Base-by-base conservation (phyloP, 2,113 vertebrate species). In the Nettapus auritus region DNA sequence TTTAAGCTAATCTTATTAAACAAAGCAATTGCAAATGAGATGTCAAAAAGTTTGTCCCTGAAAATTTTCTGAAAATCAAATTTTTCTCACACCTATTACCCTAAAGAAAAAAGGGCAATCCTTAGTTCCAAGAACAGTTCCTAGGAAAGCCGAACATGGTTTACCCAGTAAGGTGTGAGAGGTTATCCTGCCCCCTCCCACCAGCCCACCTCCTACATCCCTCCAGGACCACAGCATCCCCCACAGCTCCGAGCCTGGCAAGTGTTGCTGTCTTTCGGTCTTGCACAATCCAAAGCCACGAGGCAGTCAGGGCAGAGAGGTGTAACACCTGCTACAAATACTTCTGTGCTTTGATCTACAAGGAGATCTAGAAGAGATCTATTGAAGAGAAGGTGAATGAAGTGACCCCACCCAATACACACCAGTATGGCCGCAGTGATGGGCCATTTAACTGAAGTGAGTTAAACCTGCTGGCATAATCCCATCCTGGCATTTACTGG, bases 401-500 rank as follows among this genome's bases (percentile, higher is more conserved):
- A 89, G n/a, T 56, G 36, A 68, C 22, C 60, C 77, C 59, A 23
- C 18, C 25, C 18, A 8, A 17, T 8, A 13, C 13, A 8, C n/a
- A 38, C 53, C 8, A 3, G 0, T 33, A 53, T 48, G 0, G 0
- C 23, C 1, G 2, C n/a, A 66, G 53, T 34, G 33, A 77, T 44
- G 9, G 3, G 13, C 42, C 64, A 64, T n/a, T 29, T 53, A 94
- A 67, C 52, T 42, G 74, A 90, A 80, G 17, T 74, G 55, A 55
- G n/a, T 53, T 89, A 82, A 92, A 91, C 7, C 34, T 42, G 44
- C 40, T 68, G 63, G 29, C 48, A 78, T 52, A 60, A 40, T 63
- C 62, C 89, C 53, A 21, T 66, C 79, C 63, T 79, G 73, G 57
- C 82, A 36, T 74, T 86, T 56, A 64, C 38, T 29, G 86, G 23